Evolutionary conservation across 2,797 vertebrate species (phyloP).

Genomic region (Anguilla marmorata): DNA sequence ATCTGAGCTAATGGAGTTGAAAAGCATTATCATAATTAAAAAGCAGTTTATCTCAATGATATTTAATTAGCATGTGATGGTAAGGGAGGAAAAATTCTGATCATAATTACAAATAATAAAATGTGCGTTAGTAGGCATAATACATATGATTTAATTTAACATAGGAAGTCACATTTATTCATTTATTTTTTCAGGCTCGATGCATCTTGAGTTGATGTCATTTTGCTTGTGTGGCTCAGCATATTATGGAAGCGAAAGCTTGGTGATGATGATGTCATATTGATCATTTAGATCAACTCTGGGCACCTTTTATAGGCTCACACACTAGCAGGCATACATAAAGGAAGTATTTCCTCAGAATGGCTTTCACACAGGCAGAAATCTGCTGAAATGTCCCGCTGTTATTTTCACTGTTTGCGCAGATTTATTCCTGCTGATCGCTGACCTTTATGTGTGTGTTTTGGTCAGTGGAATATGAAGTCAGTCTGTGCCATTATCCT

Average conservation of each 20-base stretch:
- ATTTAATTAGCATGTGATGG: background rate
- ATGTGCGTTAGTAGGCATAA: background rate
- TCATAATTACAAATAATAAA: background rate
- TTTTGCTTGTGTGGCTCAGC: background rate
- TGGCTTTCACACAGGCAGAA: background rate
- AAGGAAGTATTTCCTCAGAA: background rate
- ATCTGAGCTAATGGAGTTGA: slow-evolving; percentile 24
- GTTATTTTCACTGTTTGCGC: background rate
- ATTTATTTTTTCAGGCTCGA: background rate
- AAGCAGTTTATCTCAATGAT: slow-evolving; percentile 12
- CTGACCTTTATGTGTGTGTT: background rate
- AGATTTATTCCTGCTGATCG: background rate
- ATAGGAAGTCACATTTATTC: background rate
- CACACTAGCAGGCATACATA: background rate
- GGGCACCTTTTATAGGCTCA: background rate
- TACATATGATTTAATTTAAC: background rate
- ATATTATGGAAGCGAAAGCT: background rate
- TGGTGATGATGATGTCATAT: background rate
- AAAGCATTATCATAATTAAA: slow-evolving; percentile 23
- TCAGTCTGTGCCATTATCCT: background rate
- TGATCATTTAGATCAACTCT: background rate
- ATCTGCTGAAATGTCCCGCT: background rate
- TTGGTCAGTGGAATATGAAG: background rate
- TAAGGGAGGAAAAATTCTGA: background rate
- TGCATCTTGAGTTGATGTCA: background rate